Base-by-base conservation (phyloP, 1,140 invertebrate species). In the Carposina sasakii region DNA sequence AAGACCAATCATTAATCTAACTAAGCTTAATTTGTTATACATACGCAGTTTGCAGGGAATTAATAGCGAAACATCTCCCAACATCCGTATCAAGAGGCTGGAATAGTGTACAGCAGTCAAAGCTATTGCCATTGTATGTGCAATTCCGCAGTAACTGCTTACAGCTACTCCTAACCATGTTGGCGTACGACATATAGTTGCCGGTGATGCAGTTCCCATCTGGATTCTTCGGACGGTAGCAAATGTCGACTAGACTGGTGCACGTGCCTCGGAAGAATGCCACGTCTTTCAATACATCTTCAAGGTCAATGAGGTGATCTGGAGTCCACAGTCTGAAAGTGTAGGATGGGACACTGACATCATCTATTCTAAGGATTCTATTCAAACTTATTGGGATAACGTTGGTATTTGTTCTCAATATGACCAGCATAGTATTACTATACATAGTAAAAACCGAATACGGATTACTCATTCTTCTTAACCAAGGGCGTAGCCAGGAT, bases 61-160 rank as follows among this genome's bases (percentile, higher is more conserved):
- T 92, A 1, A 92, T 82, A 19, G 87, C 87, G 59, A 85, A 92
- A 61, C 91, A 92, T 15, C 75, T 66, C 3, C 91, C 91, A 26
- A 90, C 60, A 63, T 92, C 91, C 0, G 91, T 91, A 28, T 88
- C 76, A 50, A 92, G 85, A 1, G 81, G 76, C 23, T 85, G 73
- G 57, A 92, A 92, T 59, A 90, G 88, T 54, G 86, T 76, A 54
- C 91, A 92, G 60, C 91, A 92, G 26, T 91, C 84, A 50, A 92
- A 92, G 0, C 69, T 50, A 33, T 77, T 62, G 9, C 81, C 72
- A 52, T 91, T 90, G 83, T 90, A 92, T n/a, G 77, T 83, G 45
- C 91, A 92, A 28, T 82, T 85, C 1, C 52, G 60, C 20, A 92
- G 70, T 2, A 90, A 75, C 31, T 88, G 66, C 1, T 71, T 48